These are phyloP conservation scores for Hyla sarda DNA, from an alignment of 2,113 vertebrate species.

Conservation along the genomic window DNA sequence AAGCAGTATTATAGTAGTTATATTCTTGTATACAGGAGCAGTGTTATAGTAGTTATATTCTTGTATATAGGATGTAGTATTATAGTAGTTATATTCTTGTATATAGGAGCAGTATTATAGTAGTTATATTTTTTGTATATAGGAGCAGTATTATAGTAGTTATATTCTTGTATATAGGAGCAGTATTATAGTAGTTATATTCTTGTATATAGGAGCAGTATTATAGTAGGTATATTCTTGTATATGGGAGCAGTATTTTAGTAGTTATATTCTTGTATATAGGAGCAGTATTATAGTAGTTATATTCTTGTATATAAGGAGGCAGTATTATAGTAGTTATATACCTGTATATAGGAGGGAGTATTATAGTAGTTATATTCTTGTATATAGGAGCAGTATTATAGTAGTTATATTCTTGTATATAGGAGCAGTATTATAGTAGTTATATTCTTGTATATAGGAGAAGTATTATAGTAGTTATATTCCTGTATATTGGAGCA, in stretches of 20 bases:
- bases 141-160: not conserved
- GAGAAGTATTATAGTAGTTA: no score
- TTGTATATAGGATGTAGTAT: not conserved
- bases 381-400: conserved; percentile 2
- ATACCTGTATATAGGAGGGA: no score
- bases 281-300: not conserved
- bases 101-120: not conserved
- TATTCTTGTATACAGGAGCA: no score
- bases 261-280: conserved; percentile 2
- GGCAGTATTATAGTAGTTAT: not conserved
- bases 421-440: not conserved
- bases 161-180: not conserved
- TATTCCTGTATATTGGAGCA: no score
- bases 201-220: not conserved
- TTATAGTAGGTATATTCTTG: no score
- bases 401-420: conserved; percentile 7
- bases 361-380: not conserved
- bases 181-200: conserved; percentile 8
- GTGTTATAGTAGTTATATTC: not conserved
- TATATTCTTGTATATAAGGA: not conserved
- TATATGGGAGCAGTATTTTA: not conserved
- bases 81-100: not conserved
- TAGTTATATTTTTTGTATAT: no score
- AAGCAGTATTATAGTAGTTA: no score
- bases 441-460: not conserved